A percentile compares a stretch with the other conserved stretches of the same genome.
Conservation (phyloP, 2,888 invertebrate genomes). For the Osmoderma eremita region DNA sequence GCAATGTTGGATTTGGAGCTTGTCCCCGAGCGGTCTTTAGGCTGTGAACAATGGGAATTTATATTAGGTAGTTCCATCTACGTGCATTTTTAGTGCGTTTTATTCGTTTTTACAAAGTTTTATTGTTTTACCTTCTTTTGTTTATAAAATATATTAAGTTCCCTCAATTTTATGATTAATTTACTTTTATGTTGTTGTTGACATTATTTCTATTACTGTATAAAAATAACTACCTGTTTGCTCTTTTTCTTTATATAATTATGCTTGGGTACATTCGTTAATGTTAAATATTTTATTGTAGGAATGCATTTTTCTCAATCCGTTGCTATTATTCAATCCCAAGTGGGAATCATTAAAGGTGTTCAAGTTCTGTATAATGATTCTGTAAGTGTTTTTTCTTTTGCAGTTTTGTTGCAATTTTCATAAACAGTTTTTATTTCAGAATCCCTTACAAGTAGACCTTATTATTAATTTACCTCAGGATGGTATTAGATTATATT, state of each 20-base stretch:
- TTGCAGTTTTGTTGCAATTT: conserved; percentile 31
- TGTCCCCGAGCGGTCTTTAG: conserved; percentile 92
- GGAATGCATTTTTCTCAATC: conserved; percentile 99
- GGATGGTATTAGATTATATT: conserved; percentile 96
- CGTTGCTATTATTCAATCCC: conserved; percentile 94
- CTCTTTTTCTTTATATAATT: conserved; percentile 16
- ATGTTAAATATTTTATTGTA: conserved; percentile 62
- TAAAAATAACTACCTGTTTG: conserved; percentile 33
- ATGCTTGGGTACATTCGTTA: conserved; percentile 1
- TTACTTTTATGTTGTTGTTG: conserved; percentile 24
- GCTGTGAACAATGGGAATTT: conserved; percentile 98
- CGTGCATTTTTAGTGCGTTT: conserved; percentile 41
- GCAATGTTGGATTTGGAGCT: conserved; percentile 97
- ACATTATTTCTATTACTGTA: conserved; percentile 8
- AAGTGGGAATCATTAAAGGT: conserved; percentile 93
- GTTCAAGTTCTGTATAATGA: conserved; percentile 98
- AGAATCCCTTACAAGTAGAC: conserved; percentile 95
- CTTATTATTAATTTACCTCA: conserved; percentile 95
- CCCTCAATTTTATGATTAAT: conserved; percentile 15
- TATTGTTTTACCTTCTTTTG: conserved; percentile 19
- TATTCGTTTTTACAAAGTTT: conserved; percentile 28
- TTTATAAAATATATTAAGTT: conserved; percentile 10
- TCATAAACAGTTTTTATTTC: conserved; percentile 60
- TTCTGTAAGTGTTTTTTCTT: conserved; percentile 71
- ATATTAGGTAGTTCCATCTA: conserved; percentile 76